Evolutionary conservation across 2,797 vertebrate genomes (phyloP).

Genomic region (Anguilla obscura): DNA sequence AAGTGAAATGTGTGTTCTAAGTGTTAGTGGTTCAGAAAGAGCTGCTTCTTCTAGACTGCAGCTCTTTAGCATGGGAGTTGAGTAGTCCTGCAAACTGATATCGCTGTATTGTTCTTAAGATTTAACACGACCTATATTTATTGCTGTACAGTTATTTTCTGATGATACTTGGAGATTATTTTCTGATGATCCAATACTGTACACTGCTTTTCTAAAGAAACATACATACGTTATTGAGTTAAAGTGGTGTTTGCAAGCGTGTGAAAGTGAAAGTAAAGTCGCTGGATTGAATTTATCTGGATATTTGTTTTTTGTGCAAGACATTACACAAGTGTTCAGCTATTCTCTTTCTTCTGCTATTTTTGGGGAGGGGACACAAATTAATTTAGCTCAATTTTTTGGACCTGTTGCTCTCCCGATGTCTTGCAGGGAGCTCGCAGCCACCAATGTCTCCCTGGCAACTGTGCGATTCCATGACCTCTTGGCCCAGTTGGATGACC

Average conservation of each 20-base stretch:
- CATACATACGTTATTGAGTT: too few relatives aligned
- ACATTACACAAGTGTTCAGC: neutral
- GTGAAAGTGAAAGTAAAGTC: neutral
- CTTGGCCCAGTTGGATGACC: slow-evolving; percentile 80
- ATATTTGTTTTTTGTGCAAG: neutral
- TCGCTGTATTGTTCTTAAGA: too few relatives aligned
- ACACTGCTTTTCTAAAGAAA: too few relatives aligned
- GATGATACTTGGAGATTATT: too few relatives aligned
- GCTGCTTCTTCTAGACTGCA: too few relatives aligned
- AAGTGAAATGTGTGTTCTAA: too few relatives aligned
- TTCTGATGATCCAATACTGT: too few relatives aligned
- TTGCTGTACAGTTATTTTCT: too few relatives aligned
- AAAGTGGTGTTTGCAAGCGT: neutral
- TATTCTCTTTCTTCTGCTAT: neutral
- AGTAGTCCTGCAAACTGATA: too few relatives aligned
- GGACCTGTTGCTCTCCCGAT: neutral
- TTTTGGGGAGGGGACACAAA: neutral
- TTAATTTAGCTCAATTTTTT: neutral
- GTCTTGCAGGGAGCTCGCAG: slow-evolving; percentile 73
- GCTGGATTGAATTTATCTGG: neutral
- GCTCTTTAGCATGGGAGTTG: too few relatives aligned
- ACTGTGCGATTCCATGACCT: slow-evolving; percentile 81
- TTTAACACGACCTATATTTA: too few relatives aligned
- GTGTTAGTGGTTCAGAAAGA: too few relatives aligned
- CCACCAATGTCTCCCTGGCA: slow-evolving; percentile 74